Conservation (phyloP, 2,888 invertebrate species). For the Drosophila paranaensis region DNA sequence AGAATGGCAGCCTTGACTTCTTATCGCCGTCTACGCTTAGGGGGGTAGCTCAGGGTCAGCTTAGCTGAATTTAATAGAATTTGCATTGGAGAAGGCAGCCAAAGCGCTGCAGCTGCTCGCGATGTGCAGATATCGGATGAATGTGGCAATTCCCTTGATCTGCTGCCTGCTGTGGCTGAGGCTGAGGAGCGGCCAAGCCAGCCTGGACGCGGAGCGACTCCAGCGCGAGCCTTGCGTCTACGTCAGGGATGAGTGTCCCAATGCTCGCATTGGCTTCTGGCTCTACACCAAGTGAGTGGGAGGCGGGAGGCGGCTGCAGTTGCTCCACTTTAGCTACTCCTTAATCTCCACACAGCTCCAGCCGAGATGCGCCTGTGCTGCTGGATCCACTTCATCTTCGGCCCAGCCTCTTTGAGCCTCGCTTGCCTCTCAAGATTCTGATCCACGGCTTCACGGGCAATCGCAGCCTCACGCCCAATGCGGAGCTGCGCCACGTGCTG, state of each 20-base stretch:
- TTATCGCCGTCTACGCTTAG: constrained; percentile 46
- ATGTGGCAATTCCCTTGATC: constrained; percentile 4
- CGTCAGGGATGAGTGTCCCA: constrained; percentile 86
- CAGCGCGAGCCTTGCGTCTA: constrained; percentile 59
- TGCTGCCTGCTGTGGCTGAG: constrained; percentile 5
- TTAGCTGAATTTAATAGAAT: constrained; percentile 62
- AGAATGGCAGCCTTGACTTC: constrained; percentile 52
- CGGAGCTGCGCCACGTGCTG: constrained; percentile 87
- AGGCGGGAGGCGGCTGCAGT: background rate
- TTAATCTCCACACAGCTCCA: constrained; percentile 20
- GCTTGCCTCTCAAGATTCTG: constrained; percentile 86
- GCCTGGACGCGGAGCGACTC: constrained; percentile 21
- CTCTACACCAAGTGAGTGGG: constrained; percentile 87
- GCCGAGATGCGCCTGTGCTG: constrained; percentile 83
- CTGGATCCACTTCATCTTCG: constrained; percentile 80
- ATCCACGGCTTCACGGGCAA: constrained; percentile 88
- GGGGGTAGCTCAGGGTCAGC: constrained; percentile 44
- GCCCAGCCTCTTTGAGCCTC: constrained; percentile 60
- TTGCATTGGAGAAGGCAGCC: constrained; percentile 29
- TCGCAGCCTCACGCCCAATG: constrained; percentile 87
- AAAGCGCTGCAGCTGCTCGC: constrained; percentile 40
- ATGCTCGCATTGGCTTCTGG: constrained; percentile 87
- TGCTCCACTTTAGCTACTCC: background rate
- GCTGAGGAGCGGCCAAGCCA: background rate
- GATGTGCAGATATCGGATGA: constrained; percentile 50